Percentiles rank a stretch among this genome's conserved stretches.
These are phyloP conservation scores for Macrosteles quadrilineatus DNA, from an alignment of 1,140 invertebrate species.

Conservation along the genomic window DNA sequence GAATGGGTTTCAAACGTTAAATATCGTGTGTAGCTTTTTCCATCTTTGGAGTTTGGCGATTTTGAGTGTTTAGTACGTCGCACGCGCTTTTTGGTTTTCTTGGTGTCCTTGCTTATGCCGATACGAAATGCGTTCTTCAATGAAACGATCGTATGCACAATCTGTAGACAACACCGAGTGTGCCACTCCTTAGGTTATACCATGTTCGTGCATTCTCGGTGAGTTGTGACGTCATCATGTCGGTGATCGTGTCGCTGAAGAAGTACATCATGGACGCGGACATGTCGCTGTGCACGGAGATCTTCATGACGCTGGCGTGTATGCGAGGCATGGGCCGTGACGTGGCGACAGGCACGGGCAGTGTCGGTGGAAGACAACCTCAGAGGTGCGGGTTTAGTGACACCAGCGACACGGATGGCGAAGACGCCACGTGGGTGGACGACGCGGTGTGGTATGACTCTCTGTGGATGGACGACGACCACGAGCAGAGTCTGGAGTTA, in stretches of 20 bases:
- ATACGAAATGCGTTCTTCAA: no score
- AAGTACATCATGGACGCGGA: conserved; percentile 15
- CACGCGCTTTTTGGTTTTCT: no score
- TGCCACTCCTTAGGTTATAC: no score
- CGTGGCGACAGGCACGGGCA: neutral
- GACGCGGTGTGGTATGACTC: conserved; percentile 31
- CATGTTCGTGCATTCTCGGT: no score
- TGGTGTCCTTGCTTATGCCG: no score
- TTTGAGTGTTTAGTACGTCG: no score
- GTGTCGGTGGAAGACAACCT: neutral
- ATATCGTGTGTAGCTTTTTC: no score
- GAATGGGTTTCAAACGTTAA: no score
- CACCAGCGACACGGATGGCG: conserved; percentile 6
- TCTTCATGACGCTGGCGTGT: conserved; percentile 37
- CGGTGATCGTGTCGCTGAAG: conserved; percentile 9
- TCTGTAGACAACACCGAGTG: no score
- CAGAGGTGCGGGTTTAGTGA: neutral
- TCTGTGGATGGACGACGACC: conserved; percentile 23
- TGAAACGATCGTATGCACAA: no score
- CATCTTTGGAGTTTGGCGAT: no score
- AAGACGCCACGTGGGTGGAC: conserved; percentile 30
- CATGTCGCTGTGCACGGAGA: conserved; percentile 35
- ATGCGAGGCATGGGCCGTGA: neutral
- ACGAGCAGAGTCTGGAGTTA: conserved; percentile 1
- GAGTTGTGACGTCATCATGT: no score